phyloP scores from a whole-genome alignment of 1,140 invertebrate species.

The Procambarus virginalis region DNA sequence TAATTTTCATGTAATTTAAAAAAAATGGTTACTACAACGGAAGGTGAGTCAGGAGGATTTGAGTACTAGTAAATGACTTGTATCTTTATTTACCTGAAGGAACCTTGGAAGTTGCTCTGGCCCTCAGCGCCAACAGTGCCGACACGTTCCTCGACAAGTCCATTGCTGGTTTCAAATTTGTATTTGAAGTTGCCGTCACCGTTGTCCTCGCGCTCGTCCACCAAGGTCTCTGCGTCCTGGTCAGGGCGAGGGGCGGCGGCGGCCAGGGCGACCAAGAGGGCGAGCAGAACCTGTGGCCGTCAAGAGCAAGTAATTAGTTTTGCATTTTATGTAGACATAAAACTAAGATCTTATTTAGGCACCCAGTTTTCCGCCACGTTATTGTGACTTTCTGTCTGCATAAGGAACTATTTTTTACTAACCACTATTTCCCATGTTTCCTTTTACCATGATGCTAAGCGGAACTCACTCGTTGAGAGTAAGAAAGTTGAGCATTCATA shows the following conservation, averaged over 20 bases:
- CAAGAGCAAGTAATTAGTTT: not conserved
- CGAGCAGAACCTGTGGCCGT: not conserved
- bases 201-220: conserved; percentile 21
- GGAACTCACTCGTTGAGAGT: too few species aligned
- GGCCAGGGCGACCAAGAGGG: conserved; percentile 14
- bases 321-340: too few species aligned
- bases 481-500: too few species aligned
- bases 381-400: too few species aligned
- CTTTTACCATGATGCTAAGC: too few species aligned
- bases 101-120: conserved; percentile 22
- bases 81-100: not conserved
- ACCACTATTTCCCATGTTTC: too few species aligned
- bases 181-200: conserved; percentile 27
- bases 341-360: too few species aligned
- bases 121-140: conserved; percentile 8
- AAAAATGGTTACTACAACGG: too few species aligned
- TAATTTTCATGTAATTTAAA: too few species aligned
- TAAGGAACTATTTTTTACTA: too few species aligned
- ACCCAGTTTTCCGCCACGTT: too few species aligned
- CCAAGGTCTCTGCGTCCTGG: not conserved
- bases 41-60: not conserved
- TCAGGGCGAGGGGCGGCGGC: conserved; percentile 21
- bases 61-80: conserved; percentile 34
- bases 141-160: not conserved
- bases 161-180: conserved; percentile 22